phyloP scores from a whole-genome alignment of 2,888 invertebrate genomes.

The Rhagonycha lutea region DNA sequence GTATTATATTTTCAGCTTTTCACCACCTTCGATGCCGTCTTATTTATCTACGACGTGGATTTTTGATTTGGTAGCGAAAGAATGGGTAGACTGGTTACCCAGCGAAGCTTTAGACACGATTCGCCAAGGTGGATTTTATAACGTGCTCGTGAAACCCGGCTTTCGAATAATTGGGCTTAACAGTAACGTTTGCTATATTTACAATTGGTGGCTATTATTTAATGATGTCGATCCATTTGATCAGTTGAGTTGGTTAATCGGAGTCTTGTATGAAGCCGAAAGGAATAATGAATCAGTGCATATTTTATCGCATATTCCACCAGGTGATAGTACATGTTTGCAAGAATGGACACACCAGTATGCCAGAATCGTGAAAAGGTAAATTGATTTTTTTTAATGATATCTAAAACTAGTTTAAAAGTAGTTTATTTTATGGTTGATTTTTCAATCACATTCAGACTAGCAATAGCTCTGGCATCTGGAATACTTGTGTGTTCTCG shows the following conservation, averaged over 20 bases:
- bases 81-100: constrained; percentile 75
- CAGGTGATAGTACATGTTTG: constrained; percentile 62
- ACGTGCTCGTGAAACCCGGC: constrained; percentile 67
- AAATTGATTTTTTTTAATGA: too few species aligned
- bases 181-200: constrained; percentile 75
- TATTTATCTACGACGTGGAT: constrained; percentile 71
- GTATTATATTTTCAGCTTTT: constrained; percentile 41
- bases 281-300: constrained; percentile 64
- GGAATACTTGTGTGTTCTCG: too few species aligned
- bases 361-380: constrained; percentile 49
- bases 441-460: too few species aligned
- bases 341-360: constrained; percentile 73
- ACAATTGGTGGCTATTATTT: constrained; percentile 45
- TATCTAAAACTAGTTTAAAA: too few species aligned
- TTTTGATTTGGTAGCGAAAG: constrained; percentile 70
- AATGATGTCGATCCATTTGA: constrained; percentile 68
- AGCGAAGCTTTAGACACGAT: constrained; percentile 64
- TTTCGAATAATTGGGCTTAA: constrained; percentile 79
- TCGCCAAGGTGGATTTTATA: constrained; percentile 76
- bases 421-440: too few species aligned
- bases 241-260: constrained; percentile 81
- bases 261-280: constrained; percentile 75
- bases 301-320: constrained; percentile 48
- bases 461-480: too few species aligned
- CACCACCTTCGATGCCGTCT: constrained; percentile 23